Percentiles rank a stretch among this genome's conserved stretches.
Conservation (phyloP, 2,113 vertebrate species). For the Ascaphus truei region DNA sequence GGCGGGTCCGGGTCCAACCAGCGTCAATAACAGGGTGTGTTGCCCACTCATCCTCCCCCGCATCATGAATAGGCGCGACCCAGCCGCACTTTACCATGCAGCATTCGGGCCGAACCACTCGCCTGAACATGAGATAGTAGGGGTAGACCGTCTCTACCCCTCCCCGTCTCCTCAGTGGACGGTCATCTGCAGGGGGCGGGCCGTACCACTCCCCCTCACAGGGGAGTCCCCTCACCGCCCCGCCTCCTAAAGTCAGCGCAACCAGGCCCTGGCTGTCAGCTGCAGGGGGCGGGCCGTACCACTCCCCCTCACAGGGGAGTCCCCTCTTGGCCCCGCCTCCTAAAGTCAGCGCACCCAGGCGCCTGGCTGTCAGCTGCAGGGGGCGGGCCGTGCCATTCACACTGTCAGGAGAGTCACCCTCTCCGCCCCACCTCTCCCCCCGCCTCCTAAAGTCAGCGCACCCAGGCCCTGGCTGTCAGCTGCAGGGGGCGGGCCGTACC, state of each 20-base stretch:
- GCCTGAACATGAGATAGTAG: too few species aligned
- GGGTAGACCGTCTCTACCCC: too few species aligned
- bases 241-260: conserved; percentile 13
- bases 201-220: too few species aligned
- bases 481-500: conserved; percentile 9
- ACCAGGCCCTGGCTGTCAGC: conserved; percentile 16
- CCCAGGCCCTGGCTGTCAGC: conserved; percentile 16
- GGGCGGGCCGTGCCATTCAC: conserved; percentile 16
- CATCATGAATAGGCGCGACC: too few species aligned
- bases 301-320: conserved; percentile 10
- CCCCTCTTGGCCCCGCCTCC: conserved; percentile 11
- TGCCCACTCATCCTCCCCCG: too few species aligned
- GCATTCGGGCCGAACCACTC: too few species aligned
- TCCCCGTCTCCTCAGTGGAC: conserved; percentile 11
- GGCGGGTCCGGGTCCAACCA: too few species aligned
- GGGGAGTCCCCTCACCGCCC: background rate
- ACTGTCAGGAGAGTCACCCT: conserved; percentile 5
- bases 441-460: conserved; percentile 20
- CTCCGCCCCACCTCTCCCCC: background rate
- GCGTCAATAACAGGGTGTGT: too few species aligned
- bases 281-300: conserved; percentile 9
- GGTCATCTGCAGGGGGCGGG: conserved; percentile 8
- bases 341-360: conserved; percentile 15
- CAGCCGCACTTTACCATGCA: too few species aligned
- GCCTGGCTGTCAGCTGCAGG: conserved; percentile 13